Evolutionary conservation across 2,797 vertebrate species (phyloP).

Genomic region (Gallinago solitaria): DNA sequence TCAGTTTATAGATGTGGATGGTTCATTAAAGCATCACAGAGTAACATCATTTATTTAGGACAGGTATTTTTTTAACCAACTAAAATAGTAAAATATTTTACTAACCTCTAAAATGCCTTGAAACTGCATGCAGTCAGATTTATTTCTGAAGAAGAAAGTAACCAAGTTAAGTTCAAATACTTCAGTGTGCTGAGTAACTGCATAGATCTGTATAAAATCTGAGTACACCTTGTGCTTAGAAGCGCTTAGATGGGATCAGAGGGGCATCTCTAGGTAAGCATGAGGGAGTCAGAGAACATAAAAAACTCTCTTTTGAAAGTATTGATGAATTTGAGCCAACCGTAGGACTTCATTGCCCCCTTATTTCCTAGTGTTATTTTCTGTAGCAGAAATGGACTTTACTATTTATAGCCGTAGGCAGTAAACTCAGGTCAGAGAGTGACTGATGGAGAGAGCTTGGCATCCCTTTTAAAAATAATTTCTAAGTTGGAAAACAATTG

Average conservation of each 20-base stretch:
- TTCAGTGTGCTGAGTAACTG: neutral
- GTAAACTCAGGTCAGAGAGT: neutral
- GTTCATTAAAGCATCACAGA: neutral
- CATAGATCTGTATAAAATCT: neutral
- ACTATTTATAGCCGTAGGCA: neutral
- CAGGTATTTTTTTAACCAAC: neutral
- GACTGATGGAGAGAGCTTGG: neutral
- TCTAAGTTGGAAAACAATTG: neutral
- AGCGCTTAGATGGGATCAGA: neutral
- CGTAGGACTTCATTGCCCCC: fast-evolving
- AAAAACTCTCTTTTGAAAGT: neutral
- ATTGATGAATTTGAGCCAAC: neutral
- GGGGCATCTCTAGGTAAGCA: neutral
- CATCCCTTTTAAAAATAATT: neutral
- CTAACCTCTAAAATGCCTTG: neutral
- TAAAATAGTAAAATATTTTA: neutral
- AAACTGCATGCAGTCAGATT: neutral
- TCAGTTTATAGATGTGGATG: neutral
- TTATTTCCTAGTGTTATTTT: neutral
- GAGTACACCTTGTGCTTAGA: neutral
- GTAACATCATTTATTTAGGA: neutral
- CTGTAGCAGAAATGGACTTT: neutral
- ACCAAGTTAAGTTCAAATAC: neutral
- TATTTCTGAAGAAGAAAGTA: neutral
- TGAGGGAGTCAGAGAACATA: neutral